A percentile compares a stretch with the other conserved stretches of the same genome.
Conservation (phyloP, 2,797 vertebrate species). For the Trematomus bernacchii region DNA sequence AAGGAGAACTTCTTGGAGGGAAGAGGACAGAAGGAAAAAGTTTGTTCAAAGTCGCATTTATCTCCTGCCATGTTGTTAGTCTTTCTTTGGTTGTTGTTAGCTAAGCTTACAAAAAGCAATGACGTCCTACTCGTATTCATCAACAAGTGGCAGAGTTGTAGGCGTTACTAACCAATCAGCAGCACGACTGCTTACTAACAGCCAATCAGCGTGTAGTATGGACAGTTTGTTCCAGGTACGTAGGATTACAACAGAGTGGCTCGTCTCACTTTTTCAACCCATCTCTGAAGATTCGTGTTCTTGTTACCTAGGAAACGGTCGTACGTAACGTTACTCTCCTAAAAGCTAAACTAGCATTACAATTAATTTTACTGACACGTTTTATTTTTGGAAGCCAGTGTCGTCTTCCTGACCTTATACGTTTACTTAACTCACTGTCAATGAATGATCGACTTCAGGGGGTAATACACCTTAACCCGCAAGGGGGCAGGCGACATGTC, state of each 20-base stretch:
- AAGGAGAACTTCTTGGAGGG: conserved; percentile 65
- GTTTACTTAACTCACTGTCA: neutral
- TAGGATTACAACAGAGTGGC: neutral
- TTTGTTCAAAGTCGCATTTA: conserved; percentile 45
- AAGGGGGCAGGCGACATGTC: neutral
- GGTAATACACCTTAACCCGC: neutral
- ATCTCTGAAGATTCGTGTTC: conserved; percentile 9
- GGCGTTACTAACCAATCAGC: conserved; percentile 34
- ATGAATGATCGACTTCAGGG: neutral
- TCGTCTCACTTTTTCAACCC: rapidly evolving
- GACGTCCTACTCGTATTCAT: neutral
- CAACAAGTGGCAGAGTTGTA: neutral
- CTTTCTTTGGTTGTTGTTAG: neutral
- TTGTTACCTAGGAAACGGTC: conserved; percentile 63
- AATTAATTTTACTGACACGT: neutral
- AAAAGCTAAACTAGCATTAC: neutral
- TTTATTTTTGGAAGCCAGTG: neutral
- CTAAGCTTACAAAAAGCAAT: rapidly evolving
- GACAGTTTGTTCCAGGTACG: neutral
- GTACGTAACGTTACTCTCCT: too few relatives aligned
- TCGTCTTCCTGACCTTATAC: neutral
- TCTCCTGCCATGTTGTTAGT: conserved; percentile 64
- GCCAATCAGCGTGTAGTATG: conserved; percentile 13
- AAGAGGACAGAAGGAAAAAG: conserved; percentile 71
- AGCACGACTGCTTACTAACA: neutral